Percentiles rank a stretch among this genome's conserved stretches.
These are phyloP conservation scores for Cololabis saira DNA, from an alignment of 2,113 vertebrate genomes.

Conservation along the genomic window DNA sequence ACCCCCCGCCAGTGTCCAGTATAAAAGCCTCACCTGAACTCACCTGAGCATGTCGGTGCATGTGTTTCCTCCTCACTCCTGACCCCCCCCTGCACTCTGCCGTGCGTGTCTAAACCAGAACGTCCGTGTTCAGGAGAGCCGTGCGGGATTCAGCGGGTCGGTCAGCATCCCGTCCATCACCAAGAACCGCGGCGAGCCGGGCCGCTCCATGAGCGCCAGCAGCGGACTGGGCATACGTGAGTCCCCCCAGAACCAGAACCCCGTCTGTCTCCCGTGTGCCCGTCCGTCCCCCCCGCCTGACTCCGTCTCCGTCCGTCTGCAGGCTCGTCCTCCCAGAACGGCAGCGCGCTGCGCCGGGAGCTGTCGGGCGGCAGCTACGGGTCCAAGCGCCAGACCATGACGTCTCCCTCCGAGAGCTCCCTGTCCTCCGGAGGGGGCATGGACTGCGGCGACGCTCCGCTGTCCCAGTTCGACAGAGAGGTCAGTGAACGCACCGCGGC, in stretches of 20 bases:
- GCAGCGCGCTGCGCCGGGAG: conserved; percentile 91
- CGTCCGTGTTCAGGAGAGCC: conserved; percentile 92
- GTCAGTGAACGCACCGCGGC: conserved; percentile 71
- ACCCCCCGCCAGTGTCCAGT: too few species aligned
- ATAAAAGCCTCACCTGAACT: too few species aligned
- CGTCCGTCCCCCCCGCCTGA: neutral
- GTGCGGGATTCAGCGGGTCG: conserved; percentile 94
- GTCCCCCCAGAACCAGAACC: conserved; percentile 72
- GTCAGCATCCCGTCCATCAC: conserved; percentile 97
- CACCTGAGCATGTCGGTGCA: neutral
- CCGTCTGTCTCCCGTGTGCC: too few species aligned
- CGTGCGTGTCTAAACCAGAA: conserved; percentile 81
- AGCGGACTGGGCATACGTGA: conserved; percentile 94
- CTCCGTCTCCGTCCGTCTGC: neutral
- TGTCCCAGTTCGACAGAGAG: conserved; percentile 95
- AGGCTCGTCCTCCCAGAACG: conserved; percentile 94
- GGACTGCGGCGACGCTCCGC: conserved; percentile 90
- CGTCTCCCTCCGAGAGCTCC: conserved; percentile 94
- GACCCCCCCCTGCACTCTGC: conserved; percentile 34
- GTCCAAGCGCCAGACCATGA: conserved; percentile 91
- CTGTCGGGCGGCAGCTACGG: conserved; percentile 92
- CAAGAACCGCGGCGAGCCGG: conserved; percentile 92
- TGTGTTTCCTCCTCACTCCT: conserved; percentile 44
- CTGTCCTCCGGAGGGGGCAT: conserved; percentile 94
- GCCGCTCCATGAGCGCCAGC: conserved; percentile 98